These are phyloP conservation scores for Eupithecia subumbrata DNA, from an alignment of 2,888 invertebrate species.

Conservation along the genomic window DNA sequence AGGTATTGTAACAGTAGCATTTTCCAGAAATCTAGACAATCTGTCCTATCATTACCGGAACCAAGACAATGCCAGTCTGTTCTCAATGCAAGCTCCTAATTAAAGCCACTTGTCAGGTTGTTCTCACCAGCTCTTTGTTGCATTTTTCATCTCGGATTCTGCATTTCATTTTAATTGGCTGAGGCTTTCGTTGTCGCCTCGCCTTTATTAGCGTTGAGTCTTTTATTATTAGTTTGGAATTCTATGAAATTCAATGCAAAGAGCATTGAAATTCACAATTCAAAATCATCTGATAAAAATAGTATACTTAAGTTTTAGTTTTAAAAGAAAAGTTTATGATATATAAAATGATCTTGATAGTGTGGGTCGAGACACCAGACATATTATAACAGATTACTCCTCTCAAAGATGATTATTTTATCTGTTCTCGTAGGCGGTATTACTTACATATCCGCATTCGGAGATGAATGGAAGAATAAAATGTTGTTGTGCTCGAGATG, in stretches of 20 bases:
- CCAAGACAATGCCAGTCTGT: slow-evolving; percentile 31
- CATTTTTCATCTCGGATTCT: slow-evolving; percentile 50
- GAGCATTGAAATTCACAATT: neutral
- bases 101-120: slow-evolving; percentile 51
- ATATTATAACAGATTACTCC: too few relatives aligned
- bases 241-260: slow-evolving; percentile 2
- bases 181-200: slow-evolving; percentile 34
- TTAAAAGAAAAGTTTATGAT: too few relatives aligned
- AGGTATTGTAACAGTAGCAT: neutral
- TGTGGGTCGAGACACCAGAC: too few relatives aligned
- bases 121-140: slow-evolving; percentile 48
- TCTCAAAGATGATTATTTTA: too few relatives aligned
- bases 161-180: slow-evolving; percentile 43
- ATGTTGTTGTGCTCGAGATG: too few relatives aligned
- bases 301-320: too few relatives aligned
- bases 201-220: slow-evolving; percentile 26
- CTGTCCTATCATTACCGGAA: neutral
- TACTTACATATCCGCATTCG: too few relatives aligned
- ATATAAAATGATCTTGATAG: too few relatives aligned
- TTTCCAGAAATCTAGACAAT: neutral
- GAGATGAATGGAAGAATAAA: too few relatives aligned
- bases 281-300: too few relatives aligned
- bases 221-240: slow-evolving; percentile 26
- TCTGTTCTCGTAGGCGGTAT: too few relatives aligned
- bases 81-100: slow-evolving; percentile 49